These are phyloP conservation scores for Epizoanthus fatuus DNA, from an alignment of 92 coral and sea anemone genomes.

Conservation along the genomic window DNA sequence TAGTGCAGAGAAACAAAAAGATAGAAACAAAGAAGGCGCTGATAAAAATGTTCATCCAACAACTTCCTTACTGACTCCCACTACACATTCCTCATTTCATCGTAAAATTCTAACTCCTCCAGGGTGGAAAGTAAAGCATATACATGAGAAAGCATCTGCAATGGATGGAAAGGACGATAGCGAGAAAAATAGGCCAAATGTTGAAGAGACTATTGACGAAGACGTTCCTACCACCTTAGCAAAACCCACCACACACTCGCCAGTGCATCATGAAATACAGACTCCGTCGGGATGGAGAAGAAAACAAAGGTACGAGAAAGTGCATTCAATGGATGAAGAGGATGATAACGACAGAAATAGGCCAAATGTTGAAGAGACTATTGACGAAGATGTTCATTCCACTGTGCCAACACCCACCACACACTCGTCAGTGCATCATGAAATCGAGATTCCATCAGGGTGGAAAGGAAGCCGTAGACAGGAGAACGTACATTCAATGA, in stretches of 20 bases:
- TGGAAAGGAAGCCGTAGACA: not conserved
- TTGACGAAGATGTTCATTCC: not conserved
- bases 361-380: not conserved
- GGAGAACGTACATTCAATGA: not conserved
- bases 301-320: not conserved
- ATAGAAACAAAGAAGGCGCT: too few species aligned
- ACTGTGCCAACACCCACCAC: not conserved
- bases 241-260: not conserved
- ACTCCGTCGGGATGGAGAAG: not conserved
- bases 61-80: not conserved
- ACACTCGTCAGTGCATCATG: conserved; percentile 32
- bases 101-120: conserved; percentile 42
- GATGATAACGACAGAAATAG: not conserved
- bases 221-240: not conserved
- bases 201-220: not conserved
- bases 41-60: not conserved
- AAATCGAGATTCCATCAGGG: not conserved
- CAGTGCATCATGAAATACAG: conserved; percentile 28
- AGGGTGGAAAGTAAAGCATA: not conserved
- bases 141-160: not conserved
- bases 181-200: not conserved
- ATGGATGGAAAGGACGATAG: not conserved
- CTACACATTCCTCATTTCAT: conserved; percentile 21
- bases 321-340: not conserved
- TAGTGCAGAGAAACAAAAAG: not conserved